phyloP scores from a whole-genome alignment of 2,888 invertebrate genomes.

The Mantis religiosa region DNA sequence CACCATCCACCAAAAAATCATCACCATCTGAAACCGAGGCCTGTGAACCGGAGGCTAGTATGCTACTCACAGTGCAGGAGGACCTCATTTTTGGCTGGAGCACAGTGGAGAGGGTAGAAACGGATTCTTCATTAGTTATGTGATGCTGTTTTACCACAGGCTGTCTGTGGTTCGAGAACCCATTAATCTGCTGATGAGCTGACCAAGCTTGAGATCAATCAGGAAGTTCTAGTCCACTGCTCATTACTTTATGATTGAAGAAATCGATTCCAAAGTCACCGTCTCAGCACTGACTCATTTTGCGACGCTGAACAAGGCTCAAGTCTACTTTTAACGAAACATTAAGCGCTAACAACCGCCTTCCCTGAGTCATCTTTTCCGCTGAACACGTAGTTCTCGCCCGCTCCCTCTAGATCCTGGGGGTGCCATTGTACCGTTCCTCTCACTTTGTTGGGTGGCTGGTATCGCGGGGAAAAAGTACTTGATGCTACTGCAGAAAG shows the following conservation, averaged over 20 bases:
- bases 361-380: background rate
- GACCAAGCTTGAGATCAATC: background rate
- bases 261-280: background rate
- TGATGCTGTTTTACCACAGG: too few relatives aligned
- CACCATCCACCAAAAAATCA: too few relatives aligned
- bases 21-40: too few relatives aligned
- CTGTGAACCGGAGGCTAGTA: too few relatives aligned
- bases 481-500: background rate
- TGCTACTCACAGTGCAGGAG: too few relatives aligned
- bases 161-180: too few relatives aligned
- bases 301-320: background rate
- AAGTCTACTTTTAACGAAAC: background rate
- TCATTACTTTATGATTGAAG: background rate
- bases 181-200: too few relatives aligned
- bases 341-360: background rate
- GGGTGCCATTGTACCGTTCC: background rate
- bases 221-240: background rate
- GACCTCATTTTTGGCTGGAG: too few relatives aligned
- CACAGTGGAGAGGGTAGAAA: too few relatives aligned
- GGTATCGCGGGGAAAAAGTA: background rate
- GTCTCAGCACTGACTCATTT: background rate
- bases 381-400: background rate
- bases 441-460: background rate
- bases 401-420: background rate
- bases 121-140: too few relatives aligned